These are phyloP conservation scores for Periplaneta americana DNA, from an alignment of 1,140 invertebrate genomes.

Conservation along the genomic window DNA sequence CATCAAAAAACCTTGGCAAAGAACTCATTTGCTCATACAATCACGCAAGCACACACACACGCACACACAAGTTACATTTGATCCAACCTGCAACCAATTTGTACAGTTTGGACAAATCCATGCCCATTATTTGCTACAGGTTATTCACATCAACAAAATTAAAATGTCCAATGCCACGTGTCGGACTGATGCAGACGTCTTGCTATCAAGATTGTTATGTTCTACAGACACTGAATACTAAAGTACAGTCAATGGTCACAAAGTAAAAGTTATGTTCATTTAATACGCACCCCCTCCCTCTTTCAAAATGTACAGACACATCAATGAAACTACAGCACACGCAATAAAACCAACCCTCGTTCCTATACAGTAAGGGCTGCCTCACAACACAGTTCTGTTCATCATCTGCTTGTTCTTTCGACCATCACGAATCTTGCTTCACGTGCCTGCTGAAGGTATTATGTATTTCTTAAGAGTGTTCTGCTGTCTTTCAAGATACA, in stretches of 20 bases:
- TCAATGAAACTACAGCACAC: neutral
- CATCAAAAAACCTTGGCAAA: neutral
- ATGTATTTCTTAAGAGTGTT: neutral
- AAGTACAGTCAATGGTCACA: slow-evolving; percentile 8
- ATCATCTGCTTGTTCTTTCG: neutral
- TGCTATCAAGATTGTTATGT: neutral
- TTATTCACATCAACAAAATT: neutral
- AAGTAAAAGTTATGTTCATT: neutral
- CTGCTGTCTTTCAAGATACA: slow-evolving; percentile 14
- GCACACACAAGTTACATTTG: neutral
- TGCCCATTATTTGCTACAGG: neutral
- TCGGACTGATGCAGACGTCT: neutral
- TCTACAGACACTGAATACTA: slow-evolving; percentile 6
- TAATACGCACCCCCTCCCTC: neutral
- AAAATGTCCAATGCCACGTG: too few relatives aligned
- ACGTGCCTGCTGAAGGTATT: neutral
- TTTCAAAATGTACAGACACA: neutral
- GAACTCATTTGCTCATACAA: neutral
- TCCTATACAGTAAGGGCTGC: neutral
- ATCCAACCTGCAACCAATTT: neutral
- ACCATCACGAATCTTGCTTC: neutral
- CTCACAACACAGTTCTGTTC: neutral
- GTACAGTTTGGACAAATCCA: neutral
- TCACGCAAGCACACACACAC: too few relatives aligned
- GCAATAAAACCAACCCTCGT: neutral